A percentile compares a stretch with the other conserved stretches of the same genome.
phyloP scores from a whole-genome alignment of 2,888 invertebrate species.

The Apomyelois bistriatella region DNA sequence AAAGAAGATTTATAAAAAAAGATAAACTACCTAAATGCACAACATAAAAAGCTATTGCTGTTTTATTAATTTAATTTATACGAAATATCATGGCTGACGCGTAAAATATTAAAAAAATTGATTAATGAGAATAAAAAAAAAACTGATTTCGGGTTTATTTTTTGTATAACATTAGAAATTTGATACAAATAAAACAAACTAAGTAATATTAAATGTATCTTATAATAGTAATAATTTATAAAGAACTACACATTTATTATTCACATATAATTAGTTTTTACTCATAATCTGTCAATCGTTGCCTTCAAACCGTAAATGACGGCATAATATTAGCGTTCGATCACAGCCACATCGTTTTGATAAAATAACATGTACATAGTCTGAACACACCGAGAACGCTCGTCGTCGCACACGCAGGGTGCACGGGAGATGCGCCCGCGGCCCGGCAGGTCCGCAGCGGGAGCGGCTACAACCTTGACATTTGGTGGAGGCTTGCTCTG shows the following conservation, averaged over 20 bases:
- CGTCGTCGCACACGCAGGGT: slow-evolving; percentile 24
- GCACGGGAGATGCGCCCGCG: slow-evolving; percentile 40
- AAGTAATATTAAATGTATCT: not conserved
- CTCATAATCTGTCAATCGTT: slow-evolving; percentile 49
- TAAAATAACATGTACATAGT: slow-evolving; percentile 53
- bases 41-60: too few species aligned
- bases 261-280: slow-evolving; percentile 21
- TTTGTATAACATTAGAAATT: not conserved
- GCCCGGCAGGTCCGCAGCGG: slow-evolving; percentile 25
- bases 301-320: slow-evolving; percentile 43
- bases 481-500: slow-evolving; percentile 44
- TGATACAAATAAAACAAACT: not conserved
- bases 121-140: too few species aligned
- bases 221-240: slow-evolving; percentile 7
- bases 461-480: slow-evolving; percentile 65
- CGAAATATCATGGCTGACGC: too few species aligned
- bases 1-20: too few species aligned
- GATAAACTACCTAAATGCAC: not conserved
- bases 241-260: slow-evolving; percentile 4
- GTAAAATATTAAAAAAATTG: too few species aligned
- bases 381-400: slow-evolving; percentile 28
- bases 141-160: too few species aligned
- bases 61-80: too few species aligned
- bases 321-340: slow-evolving; percentile 55
- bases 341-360: slow-evolving; percentile 71